Evolutionary conservation across 2,797 vertebrate genomes (phyloP), one percentile per base, ranked within the genome.

Genomic region (Acipenser oxyrinchus): DNA sequence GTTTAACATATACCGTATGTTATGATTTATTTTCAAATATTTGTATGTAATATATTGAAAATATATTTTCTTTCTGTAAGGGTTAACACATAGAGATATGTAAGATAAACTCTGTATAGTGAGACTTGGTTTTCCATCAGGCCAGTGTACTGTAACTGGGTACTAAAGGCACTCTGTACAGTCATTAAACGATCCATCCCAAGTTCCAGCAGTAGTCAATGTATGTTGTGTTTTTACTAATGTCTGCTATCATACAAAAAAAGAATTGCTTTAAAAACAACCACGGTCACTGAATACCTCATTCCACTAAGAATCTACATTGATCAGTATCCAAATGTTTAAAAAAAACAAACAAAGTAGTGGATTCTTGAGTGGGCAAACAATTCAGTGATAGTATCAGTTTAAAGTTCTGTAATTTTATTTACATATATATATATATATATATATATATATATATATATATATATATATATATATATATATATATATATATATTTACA

Each of bases 251-350:
- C 70, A 81, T 72, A 79, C 71, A 71, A 78, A 37, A 37, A 4
- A 37, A 76, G 68, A 82, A 77, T 88, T 83, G 87, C 86, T 88
- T 90, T 88, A 88, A 89, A 79, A 75, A 72, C 74, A 69, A 81
- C 80, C 81, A 80, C 80, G 76, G 87, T 89, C 84, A 87, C 84
- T 81, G 87, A 90, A 89, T 90, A 90, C 89, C 89, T 91, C 89
- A 88, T 82, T 83, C 86, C 86, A 84, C 81, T 70, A 82, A 85
- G 82, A 82, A 85, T 83, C 80, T 70, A 69, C 82, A 83, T 81
- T 76, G 77, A 85, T 83, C 77, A 78, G 78, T 84, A 82, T 86
- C 84, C 82, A 37, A 84, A 81, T 80, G 75, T 71, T 77, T 75
- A 79, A 81, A 75, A 78, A 82, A 64, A 62, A 52, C 52, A 82